A percentile compares a stretch with the other conserved stretches of the same genome.
These are phyloP conservation scores for Patella caerulea DNA, from an alignment of 2,888 invertebrate species.

Conservation along the genomic window DNA sequence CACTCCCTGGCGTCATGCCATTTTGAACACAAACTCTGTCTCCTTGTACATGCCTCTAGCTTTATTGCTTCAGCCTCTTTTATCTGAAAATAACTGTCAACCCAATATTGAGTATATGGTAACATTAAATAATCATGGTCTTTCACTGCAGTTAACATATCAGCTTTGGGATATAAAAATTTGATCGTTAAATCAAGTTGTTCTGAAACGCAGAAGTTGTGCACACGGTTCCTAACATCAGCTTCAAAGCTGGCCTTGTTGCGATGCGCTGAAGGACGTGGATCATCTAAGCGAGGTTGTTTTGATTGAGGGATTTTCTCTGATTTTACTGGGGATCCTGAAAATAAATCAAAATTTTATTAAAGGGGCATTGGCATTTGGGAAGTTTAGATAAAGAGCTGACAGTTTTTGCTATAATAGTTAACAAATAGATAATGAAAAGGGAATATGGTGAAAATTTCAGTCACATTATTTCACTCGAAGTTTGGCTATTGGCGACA, in stretches of 20 bases:
- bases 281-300: slow-evolving; percentile 18
- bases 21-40: too few relatives aligned
- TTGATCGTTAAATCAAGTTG: not conserved
- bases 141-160: not conserved
- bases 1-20: not conserved
- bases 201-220: not conserved
- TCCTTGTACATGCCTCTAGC: too few relatives aligned
- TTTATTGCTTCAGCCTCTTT: too few relatives aligned
- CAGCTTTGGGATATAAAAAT: slow-evolving; percentile 2
- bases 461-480: too few relatives aligned
- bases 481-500: too few relatives aligned
- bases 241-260: slow-evolving; percentile 20
- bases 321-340: too few relatives aligned
- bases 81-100: not conserved
- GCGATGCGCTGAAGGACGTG: slow-evolving; percentile 23
- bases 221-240: slow-evolving; percentile 4
- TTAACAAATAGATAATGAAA: too few relatives aligned
- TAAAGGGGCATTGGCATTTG: too few relatives aligned
- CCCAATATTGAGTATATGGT: slow-evolving; percentile 19
- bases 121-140: slow-evolving; percentile 19
- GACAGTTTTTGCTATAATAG: too few relatives aligned
- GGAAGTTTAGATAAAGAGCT: too few relatives aligned
- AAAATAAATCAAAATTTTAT: too few relatives aligned
- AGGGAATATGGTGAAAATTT: too few relatives aligned
- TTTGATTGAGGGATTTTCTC: not conserved